Evolutionary conservation across 2,113 vertebrate genomes (phyloP).

Genomic region (Bubalus kerabau): DNA sequence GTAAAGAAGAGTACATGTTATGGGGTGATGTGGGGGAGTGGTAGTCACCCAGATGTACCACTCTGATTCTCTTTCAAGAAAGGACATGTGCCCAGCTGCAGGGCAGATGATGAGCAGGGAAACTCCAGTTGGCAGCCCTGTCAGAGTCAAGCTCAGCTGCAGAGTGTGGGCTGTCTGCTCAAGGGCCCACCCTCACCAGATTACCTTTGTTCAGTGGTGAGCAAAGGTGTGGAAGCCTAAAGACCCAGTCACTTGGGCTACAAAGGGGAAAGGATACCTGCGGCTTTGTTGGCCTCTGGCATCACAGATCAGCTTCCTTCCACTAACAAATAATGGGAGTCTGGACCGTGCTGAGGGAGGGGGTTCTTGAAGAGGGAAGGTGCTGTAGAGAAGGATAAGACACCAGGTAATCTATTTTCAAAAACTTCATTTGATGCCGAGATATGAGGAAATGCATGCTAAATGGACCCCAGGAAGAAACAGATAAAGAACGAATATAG

Average conservation of each 20-base stretch:
- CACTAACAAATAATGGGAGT: neutral
- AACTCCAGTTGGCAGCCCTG: accelerated
- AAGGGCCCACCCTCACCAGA: accelerated
- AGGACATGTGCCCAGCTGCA: neutral
- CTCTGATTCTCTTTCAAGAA: neutral
- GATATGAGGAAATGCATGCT: neutral
- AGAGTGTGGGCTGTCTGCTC: neutral
- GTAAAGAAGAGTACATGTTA: neutral
- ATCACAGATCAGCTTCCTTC: neutral
- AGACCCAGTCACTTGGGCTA: neutral
- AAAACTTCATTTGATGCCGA: neutral
- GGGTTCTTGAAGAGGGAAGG: neutral
- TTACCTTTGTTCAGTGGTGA: neutral
- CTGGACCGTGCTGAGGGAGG: accelerated
- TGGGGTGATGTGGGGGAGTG: no score
- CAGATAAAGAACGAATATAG: neutral
- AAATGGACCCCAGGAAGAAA: neutral
- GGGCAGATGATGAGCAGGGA: neutral
- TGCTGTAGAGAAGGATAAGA: neutral
- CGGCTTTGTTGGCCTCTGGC: neutral
- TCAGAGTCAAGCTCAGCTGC: neutral
- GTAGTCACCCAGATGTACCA: neutral
- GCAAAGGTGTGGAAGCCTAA: neutral
- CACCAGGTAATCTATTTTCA: neutral
- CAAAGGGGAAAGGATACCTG: accelerated